A percentile compares a stretch with the other conserved stretches of the same genome.
Evolutionary conservation across 2,888 invertebrate species (phyloP).

Genomic region (Metacarcinus magister): DNA sequence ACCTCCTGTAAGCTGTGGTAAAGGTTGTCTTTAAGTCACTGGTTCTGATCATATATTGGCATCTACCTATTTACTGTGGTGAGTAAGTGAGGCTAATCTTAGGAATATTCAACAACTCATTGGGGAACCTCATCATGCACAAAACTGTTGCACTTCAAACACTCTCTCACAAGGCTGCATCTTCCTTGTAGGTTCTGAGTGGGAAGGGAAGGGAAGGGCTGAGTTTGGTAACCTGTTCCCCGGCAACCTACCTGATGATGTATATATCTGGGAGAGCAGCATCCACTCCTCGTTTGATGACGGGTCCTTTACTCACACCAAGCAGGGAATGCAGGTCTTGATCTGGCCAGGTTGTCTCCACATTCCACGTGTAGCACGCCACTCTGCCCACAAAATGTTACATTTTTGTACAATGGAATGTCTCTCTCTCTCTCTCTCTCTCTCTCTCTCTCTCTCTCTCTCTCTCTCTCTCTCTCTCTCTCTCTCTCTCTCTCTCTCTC

Average conservation of each 20-base stretch:
- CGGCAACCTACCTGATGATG: conserved; percentile 76
- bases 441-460: no score
- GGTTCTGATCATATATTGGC: no score
- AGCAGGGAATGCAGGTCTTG: conserved; percentile 75
- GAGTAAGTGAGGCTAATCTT: no score
- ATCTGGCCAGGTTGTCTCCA: conserved; percentile 81
- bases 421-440: no score
- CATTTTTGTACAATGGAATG: background rate
- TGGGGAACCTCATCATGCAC: no score
- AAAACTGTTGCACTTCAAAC: no score
- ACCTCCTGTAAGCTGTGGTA: conserved; percentile 92
- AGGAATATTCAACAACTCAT: no score
- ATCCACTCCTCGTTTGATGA: conserved; percentile 70
- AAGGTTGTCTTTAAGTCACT: conserved; percentile 29
- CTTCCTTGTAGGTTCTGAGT: no score
- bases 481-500: no score
- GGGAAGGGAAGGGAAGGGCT: background rate
- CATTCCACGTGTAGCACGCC: conserved; percentile 81
- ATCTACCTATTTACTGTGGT: no score
- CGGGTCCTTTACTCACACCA: conserved; percentile 74
- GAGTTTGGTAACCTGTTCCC: background rate
- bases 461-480: no score
- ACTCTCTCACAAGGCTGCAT: no score
- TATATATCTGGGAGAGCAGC: conserved; percentile 77
- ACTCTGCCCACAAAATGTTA: conserved; percentile 63